Percentiles rank a stretch among this genome's conserved stretches.
phyloP scores from a whole-genome alignment of 2,797 vertebrate species.

The Gouania willdenowi region DNA sequence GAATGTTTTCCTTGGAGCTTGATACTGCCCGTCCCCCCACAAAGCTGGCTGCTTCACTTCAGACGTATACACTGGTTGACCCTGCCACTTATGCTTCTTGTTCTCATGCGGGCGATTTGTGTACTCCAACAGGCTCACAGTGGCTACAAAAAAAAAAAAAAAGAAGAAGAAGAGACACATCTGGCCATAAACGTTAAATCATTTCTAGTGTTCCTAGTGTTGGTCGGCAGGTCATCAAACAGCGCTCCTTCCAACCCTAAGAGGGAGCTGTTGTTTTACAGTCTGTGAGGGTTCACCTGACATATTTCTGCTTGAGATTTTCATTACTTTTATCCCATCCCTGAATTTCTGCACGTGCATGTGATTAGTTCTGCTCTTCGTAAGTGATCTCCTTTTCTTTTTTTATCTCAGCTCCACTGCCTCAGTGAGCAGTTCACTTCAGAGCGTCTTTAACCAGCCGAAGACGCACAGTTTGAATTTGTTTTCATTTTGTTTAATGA shows the following conservation, averaged over 20 bases:
- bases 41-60: constrained; percentile 3
- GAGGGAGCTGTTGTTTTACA: constrained; percentile 62
- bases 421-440: too few species aligned
- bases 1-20: constrained; percentile 53
- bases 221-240: too few species aligned
- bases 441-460: too few species aligned
- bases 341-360: background rate
- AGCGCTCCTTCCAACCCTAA: constrained; percentile 38
- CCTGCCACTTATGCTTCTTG: constrained; percentile 3
- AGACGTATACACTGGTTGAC: background rate
- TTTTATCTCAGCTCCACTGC: too few species aligned
- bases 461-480: too few species aligned
- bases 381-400: background rate
- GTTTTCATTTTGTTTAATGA: too few species aligned
- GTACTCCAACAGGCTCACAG: too few species aligned
- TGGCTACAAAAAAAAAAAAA: too few species aligned
- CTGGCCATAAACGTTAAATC: too few species aligned
- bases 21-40: constrained; percentile 31
- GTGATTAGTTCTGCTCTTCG: background rate
- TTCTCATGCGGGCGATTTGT: constrained; percentile 14
- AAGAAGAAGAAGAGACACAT: background rate
- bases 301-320: constrained; percentile 7
- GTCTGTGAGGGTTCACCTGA: constrained; percentile 9
- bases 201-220: too few species aligned
- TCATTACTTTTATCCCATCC: constrained; percentile 4